A percentile compares a stretch with the other conserved stretches of the same genome.
These are phyloP conservation scores for Natrix natrix DNA, from an alignment of 2,797 vertebrate genomes.

Conservation along the genomic window DNA sequence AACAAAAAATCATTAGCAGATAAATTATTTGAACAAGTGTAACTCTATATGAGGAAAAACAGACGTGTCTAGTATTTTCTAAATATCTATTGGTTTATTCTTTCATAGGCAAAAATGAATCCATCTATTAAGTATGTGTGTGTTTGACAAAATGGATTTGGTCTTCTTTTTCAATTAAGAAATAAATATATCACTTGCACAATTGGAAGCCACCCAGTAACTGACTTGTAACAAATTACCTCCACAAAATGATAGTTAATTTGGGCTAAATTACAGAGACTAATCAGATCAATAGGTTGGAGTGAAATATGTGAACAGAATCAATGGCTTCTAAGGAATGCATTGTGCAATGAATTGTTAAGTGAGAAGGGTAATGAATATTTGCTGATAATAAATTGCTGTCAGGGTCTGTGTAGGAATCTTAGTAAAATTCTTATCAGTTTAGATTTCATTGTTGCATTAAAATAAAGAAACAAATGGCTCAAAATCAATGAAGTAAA, in stretches of 20 bases:
- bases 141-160: neutral
- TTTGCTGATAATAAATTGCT: neutral
- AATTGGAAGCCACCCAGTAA: slow-evolving; percentile 50
- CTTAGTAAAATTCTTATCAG: neutral
- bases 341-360: neutral
- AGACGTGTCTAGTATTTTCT: neutral
- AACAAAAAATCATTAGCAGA: neutral
- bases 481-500: neutral
- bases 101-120: neutral
- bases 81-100: neutral
- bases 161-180: neutral
- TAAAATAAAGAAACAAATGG: neutral
- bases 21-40: neutral
- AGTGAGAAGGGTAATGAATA: neutral
- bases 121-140: neutral
- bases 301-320: slow-evolving; percentile 31
- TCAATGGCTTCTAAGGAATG: neutral
- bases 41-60: neutral
- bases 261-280: slow-evolving; percentile 46
- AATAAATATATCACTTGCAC: neutral
- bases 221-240: slow-evolving; percentile 23
- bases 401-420: neutral
- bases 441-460: neutral
- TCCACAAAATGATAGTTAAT: slow-evolving; percentile 54
- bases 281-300: slow-evolving; percentile 35